Base-by-base conservation (phyloP, 2,888 invertebrate species). In the Spodoptera littoralis region DNA sequence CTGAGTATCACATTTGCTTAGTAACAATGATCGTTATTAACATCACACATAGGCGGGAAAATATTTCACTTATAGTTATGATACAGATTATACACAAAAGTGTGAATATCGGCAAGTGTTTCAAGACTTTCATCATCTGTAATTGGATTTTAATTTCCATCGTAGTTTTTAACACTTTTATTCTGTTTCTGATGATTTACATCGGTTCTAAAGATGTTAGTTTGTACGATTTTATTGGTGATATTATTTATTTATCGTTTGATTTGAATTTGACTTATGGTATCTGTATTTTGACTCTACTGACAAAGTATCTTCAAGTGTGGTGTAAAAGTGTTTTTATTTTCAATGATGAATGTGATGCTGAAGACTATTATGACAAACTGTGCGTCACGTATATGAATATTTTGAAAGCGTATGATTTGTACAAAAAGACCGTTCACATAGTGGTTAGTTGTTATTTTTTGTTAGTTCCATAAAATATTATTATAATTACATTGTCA, bases 341-440 rank as follows among this genome's bases (percentile, higher is more conserved):
- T 0, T 0, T 27, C 2, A 36, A 48, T 2, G n/a, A 51, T 11
- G 13, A 18, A 18, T 1, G 1, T 18, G 51, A 60, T 11, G 53
- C 27, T 18, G 6, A 3, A 0, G 9, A 8, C 6, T 41, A 53
- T 43, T 61, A 27, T 12, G 12, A n/a, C 12, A 24, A 59, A n/a
- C 36, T 67, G 18, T 67, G 62, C 11, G 12, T 46, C 1, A 48
- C 50, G 12, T 78, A 63, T 13, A 18, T 45, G 43, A 60, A 65
- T 42, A 69, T 77, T 51, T 24, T 69, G 11, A 46, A 69, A 9
- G 64, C 71, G 41, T 72, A 69, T 30, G 44, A 60, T 6, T 30
- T 74, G 8, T 72, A 60, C 24, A 65, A 60, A 13, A 58, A 42
- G 2, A 41, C 57, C 8, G 69, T 73, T 52, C 65, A 74, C 65